Percentiles rank a stretch among this genome's conserved stretches.
These are phyloP conservation scores for Falco cherrug DNA, from an alignment of 2,797 vertebrate genomes.

Conservation along the genomic window DNA sequence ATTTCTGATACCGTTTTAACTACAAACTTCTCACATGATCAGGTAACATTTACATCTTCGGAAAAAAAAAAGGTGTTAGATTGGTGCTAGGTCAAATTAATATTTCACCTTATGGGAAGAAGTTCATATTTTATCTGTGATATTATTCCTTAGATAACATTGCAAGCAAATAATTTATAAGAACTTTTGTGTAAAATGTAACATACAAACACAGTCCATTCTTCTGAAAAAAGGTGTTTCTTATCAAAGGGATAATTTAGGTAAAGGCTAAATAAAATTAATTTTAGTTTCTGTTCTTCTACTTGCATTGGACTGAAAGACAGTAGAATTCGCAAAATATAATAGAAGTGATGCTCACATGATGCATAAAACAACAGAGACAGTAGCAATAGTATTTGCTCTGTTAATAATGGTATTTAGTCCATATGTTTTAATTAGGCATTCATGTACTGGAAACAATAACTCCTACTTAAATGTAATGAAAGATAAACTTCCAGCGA, in stretches of 20 bases:
- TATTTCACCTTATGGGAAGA: neutral
- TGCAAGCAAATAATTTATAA: neutral
- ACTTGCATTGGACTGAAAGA: neutral
- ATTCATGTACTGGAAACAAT: neutral
- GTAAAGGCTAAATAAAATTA: neutral
- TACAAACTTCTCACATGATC: neutral
- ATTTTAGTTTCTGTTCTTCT: neutral
- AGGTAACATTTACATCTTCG: neutral
- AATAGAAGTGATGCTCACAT: neutral
- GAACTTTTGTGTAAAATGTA: neutral
- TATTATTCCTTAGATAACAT: neutral
- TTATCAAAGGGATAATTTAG: neutral
- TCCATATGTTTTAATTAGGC: neutral
- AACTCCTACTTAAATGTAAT: neutral
- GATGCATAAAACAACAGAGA: neutral
- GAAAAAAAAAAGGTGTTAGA: neutral
- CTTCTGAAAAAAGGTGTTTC: neutral
- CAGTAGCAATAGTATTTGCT: neutral
- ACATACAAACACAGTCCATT: neutral
- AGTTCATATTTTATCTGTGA: neutral
- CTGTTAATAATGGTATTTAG: neutral
- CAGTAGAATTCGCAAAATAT: neutral
- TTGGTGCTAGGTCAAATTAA: neutral
- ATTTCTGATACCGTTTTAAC: neutral
- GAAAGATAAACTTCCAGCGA: neutral